Evolutionary conservation across 1,140 invertebrate genomes (phyloP).

Genomic region (Fopius arisanus): DNA sequence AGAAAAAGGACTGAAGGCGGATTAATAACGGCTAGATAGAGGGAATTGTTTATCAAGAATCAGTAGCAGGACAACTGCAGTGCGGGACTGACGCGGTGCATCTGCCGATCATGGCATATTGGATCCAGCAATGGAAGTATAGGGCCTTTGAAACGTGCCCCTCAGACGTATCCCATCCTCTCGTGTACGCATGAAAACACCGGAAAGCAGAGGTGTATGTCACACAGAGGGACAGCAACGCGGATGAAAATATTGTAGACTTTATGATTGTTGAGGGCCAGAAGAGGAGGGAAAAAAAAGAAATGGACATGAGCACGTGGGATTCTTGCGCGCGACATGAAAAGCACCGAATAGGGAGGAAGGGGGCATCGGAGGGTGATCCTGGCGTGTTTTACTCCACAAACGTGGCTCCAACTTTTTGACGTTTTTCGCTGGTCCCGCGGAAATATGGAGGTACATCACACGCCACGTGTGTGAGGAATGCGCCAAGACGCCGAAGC

Average conservation of each 20-base stretch:
- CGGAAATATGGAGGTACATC: slow-evolving; percentile 54
- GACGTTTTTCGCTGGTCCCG: slow-evolving; percentile 54
- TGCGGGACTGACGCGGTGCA: slow-evolving; percentile 53
- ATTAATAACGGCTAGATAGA: not conserved
- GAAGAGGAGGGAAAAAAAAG: not conserved
- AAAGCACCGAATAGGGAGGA: not conserved
- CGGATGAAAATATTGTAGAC: not conserved
- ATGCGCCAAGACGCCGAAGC: slow-evolving; percentile 45
- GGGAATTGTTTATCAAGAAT: not conserved
- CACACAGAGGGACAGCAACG: not conserved
- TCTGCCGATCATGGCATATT: slow-evolving; percentile 44
- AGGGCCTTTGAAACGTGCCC: not conserved
- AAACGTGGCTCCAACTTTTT: slow-evolving; percentile 47
- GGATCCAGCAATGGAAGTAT: slow-evolving; percentile 11
- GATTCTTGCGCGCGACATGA: not conserved
- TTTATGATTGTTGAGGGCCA: not conserved
- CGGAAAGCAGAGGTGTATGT: not conserved
- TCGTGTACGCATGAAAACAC: not conserved
- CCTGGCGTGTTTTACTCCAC: not conserved
- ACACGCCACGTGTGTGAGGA: slow-evolving; percentile 58
- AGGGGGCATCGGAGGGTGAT: not conserved
- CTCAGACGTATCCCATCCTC: not conserved
- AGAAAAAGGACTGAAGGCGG: not conserved
- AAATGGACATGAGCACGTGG: not conserved
- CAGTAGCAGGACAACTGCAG: slow-evolving; percentile 45